Percentiles rank a stretch among this genome's conserved stretches.
phyloP scores from a whole-genome alignment of 2,797 vertebrate species.

The Eulemur albifrons region DNA sequence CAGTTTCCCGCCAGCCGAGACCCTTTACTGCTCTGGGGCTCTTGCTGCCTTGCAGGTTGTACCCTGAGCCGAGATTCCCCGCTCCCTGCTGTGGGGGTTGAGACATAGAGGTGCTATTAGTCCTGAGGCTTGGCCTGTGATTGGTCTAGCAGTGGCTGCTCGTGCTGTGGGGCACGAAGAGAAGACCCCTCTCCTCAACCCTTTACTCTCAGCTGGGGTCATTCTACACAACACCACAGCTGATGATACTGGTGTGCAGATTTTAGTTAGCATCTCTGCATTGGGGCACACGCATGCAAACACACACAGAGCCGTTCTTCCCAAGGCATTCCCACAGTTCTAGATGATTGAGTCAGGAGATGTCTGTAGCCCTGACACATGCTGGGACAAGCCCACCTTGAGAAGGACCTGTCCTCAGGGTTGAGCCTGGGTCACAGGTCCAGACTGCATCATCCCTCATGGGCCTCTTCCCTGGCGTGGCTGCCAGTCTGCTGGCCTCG shows the following conservation, averaged over 20 bases:
- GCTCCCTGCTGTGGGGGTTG: background rate
- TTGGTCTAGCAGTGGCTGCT: background rate
- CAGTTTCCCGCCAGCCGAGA: too few species aligned
- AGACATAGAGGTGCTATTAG: background rate
- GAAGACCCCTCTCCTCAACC: background rate
- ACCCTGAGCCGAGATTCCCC: too few species aligned
- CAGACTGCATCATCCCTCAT: background rate
- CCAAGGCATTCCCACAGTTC: background rate
- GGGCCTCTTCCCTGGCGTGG: background rate
- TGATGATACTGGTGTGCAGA: background rate
- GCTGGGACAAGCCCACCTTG: background rate
- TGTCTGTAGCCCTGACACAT: background rate
- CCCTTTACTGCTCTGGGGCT: background rate
- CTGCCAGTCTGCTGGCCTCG: background rate
- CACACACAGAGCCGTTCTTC: background rate
- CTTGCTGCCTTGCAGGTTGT: background rate
- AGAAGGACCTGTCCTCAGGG: background rate
- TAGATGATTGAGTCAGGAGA: background rate
- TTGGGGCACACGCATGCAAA: background rate
- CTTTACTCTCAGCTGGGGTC: background rate
- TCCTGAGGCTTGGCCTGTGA: background rate
- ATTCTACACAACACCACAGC: background rate
- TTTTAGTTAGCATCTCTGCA: background rate
- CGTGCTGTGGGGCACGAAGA: accelerated
- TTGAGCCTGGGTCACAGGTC: background rate